A percentile compares a stretch with the other conserved stretches of the same genome.
These are phyloP conservation scores for Babylonia areolata DNA, from an alignment of 1,140 invertebrate genomes.

Conservation along the genomic window DNA sequence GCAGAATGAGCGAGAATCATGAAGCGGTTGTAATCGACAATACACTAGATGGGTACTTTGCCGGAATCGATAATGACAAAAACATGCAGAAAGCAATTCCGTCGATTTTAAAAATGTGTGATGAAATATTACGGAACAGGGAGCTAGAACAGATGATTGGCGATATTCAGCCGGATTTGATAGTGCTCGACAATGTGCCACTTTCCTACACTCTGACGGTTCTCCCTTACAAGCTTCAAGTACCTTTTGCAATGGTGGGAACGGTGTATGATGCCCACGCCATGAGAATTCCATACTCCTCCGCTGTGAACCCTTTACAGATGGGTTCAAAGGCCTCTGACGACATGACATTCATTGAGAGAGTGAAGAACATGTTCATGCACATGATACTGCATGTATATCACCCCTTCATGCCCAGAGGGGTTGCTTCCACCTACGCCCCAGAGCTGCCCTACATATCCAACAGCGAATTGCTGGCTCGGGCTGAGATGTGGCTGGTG, in stretches of 20 bases:
- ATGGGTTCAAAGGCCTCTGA: neutral
- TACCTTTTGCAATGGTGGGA: constrained; percentile 40
- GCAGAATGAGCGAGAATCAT: constrained; percentile 13
- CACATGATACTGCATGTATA: neutral
- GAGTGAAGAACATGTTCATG: constrained; percentile 10
- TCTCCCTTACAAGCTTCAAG: constrained; percentile 40
- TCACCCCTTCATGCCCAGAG: neutral
- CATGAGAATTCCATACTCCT: constrained; percentile 32
- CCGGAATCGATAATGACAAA: neutral
- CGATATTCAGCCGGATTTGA: constrained; percentile 26
- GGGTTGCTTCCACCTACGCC: neutral
- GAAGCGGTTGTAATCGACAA: constrained; percentile 28
- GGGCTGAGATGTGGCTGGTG: constrained; percentile 45
- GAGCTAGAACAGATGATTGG: neutral
- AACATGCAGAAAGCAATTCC: neutral
- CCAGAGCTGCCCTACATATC: constrained; percentile 4
- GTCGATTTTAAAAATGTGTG: neutral
- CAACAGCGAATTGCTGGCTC: neutral
- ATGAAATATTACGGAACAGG: neutral
- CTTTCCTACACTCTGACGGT: constrained; percentile 22
- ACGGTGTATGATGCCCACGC: constrained; percentile 8
- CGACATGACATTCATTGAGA: constrained; percentile 35
- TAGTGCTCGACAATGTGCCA: constrained; percentile 37
- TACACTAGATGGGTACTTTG: neutral
- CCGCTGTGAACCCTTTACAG: neutral